Evolutionary conservation across 2,797 vertebrate species (phyloP).

Genomic region (Atherinosoma microstoma): DNA sequence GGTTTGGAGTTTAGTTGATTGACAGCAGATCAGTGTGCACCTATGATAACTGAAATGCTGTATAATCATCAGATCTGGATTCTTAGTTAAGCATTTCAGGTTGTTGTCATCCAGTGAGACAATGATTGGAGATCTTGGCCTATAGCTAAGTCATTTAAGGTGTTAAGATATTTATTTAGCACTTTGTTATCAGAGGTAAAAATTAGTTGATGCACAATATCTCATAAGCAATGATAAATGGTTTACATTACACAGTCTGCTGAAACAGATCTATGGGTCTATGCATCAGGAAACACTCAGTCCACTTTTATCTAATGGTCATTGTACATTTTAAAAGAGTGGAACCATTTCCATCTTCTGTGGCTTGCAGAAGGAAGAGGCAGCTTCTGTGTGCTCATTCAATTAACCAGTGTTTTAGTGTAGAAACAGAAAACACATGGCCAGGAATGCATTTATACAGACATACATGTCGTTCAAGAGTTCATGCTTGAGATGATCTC

Average conservation of each 20-base stretch:
- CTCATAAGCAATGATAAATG: no score
- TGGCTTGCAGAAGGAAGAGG: constrained; percentile 20
- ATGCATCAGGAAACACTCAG: no score
- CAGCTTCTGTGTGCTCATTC: constrained; percentile 21
- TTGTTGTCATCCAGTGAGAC: no score
- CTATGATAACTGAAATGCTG: no score
- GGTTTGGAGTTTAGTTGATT: no score
- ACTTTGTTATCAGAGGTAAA: neutral
- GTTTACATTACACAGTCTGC: neutral
- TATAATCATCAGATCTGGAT: no score
- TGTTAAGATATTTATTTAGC: neutral
- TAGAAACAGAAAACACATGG: constrained; percentile 7
- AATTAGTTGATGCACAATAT: neutral
- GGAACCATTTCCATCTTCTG: constrained; percentile 8
- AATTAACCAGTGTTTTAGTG: constrained; percentile 20
- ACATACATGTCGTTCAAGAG: neutral
- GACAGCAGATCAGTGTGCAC: no score
- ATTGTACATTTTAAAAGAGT: no score
- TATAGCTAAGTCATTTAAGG: neutral
- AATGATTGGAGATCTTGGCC: no score
- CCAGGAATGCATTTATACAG: neutral
- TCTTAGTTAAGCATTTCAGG: no score
- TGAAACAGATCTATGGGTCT: no score
- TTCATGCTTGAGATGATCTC: neutral
- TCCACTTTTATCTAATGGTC: no score